phyloP scores from a whole-genome alignment of 2,113 vertebrate genomes.

The Dinomys branickii region DNA sequence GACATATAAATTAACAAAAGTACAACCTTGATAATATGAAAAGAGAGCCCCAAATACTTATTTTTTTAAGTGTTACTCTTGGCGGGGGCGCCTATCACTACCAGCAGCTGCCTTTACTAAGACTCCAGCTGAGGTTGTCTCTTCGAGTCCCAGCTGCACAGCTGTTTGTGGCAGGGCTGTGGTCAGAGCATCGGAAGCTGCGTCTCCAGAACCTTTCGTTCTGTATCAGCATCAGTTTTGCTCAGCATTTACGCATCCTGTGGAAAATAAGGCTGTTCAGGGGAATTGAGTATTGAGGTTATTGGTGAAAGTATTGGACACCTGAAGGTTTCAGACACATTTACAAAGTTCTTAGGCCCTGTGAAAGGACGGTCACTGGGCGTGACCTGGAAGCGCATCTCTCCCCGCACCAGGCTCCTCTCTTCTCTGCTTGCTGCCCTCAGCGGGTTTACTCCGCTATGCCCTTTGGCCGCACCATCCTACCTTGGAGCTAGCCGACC shows the following conservation, averaged over 20 bases:
- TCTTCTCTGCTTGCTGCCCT: too few relatives aligned
- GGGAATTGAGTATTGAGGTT: conserved; percentile 89
- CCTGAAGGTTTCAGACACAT: conserved; percentile 90
- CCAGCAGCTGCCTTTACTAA: conserved; percentile 73
- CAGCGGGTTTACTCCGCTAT: too few relatives aligned
- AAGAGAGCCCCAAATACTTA: conserved; percentile 71
- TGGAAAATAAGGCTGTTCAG: conserved; percentile 89
- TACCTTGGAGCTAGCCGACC: too few relatives aligned
- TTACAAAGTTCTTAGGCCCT: conserved; percentile 28
- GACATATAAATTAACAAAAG: conserved; percentile 62
- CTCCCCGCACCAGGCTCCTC: too few relatives aligned
- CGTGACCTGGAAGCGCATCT: too few relatives aligned
- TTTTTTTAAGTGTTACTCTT: conserved; percentile 25
- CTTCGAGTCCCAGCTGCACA: conserved; percentile 87
- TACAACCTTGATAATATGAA: conserved; percentile 65
- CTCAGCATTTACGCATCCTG: conserved; percentile 87
- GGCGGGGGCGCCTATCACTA: conserved; percentile 31
- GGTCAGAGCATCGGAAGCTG: conserved; percentile 87
- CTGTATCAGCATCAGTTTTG: conserved; percentile 90
- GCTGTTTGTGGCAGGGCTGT: conserved; percentile 86
- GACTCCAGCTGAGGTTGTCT: conserved; percentile 88
- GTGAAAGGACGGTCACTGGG: too few relatives aligned
- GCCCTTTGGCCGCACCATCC: too few relatives aligned
- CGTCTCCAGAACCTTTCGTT: conserved; percentile 89
- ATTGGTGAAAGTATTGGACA: conserved; percentile 90